Evolutionary conservation across 2,797 vertebrate genomes (phyloP).

Genomic region (Alosa sapidissima): DNA sequence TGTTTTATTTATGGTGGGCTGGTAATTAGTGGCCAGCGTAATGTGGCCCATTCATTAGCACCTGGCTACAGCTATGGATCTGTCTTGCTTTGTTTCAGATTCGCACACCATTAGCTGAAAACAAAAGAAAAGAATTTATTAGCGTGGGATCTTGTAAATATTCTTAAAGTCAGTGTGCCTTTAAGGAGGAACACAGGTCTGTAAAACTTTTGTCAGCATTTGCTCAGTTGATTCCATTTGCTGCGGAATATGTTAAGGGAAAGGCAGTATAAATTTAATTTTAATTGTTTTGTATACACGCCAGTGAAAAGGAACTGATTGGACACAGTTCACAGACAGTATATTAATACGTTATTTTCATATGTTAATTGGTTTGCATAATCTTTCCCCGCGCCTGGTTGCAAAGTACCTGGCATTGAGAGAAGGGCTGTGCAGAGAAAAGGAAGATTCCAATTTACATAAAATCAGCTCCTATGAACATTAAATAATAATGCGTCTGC

Average conservation of each 20-base stretch:
- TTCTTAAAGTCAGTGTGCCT: constrained; percentile 77
- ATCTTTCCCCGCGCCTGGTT: constrained; percentile 92
- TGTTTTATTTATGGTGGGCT: constrained; percentile 81
- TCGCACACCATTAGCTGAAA: constrained; percentile 78
- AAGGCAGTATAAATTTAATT: constrained; percentile 98
- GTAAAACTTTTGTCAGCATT: constrained; percentile 92
- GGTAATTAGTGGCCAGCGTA: constrained; percentile 84
- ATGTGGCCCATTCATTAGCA: constrained; percentile 84
- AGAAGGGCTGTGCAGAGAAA: constrained; percentile 79
- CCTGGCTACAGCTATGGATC: constrained; percentile 79
- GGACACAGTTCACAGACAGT: constrained; percentile 99
- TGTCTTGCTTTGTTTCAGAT: constrained; percentile 78
- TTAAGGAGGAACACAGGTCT: constrained; percentile 84
- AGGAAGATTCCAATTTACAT: constrained; percentile 96
- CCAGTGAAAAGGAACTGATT: constrained; percentile 99
- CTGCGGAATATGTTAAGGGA: constrained; percentile 96
- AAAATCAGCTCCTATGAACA: constrained; percentile 94
- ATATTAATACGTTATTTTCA: constrained; percentile 99
- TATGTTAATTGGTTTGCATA: constrained; percentile 99
- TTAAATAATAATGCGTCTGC: constrained; percentile 99
- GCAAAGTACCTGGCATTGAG: constrained; percentile 96
- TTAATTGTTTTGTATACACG: constrained; percentile 99
- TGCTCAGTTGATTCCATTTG: constrained; percentile 95
- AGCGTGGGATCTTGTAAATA: constrained; percentile 76
- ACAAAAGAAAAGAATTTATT: constrained; percentile 81